Evolutionary conservation across 2,113 vertebrate genomes (phyloP), one percentile per base, ranked within the genome.

Genomic region (Gasterosteus aculeatus): DNA sequence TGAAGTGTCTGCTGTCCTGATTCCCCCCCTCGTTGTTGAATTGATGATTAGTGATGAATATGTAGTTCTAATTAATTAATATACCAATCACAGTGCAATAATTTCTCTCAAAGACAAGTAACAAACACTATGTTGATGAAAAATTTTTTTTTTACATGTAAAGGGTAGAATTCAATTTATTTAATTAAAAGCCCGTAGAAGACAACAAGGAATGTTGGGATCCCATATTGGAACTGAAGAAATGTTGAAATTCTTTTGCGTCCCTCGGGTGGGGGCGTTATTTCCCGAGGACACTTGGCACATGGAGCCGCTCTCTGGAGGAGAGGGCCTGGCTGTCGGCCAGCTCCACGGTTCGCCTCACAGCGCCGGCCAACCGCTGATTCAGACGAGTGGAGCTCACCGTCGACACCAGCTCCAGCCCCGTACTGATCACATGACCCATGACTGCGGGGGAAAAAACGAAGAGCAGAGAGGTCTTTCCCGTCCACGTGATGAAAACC

Each of bases 371-470:
- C 86, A 99, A 93, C 22, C 93, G 94, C 69, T 90, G 74, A 79
- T 96, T 90, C 16, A 95, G 88, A 10, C 91, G 83, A 77, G 94
- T 85, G 0, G 96, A 96, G 77, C 81, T 95, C 0, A 93, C 90
- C 0, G 95, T 95, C 4, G 94, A 95, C 6, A 96, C 72, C 73
- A 99, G 91, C 79, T 95, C 85, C 62, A 98, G 86, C 2, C 98
- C 98, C 0, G 95, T 97, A 2, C 93, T 81, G 29, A 98, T 92
- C 89, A 95, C 96, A 0, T 96, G 94, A 7, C 98, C 98, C 98
- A 99, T 97, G 0, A 92, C 98, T 99, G 66, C 57, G 75, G n/a
- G 44, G 51, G 10, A 68, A 10, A 57, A 1, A 46, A 65, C 26
- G 75, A 12, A 3, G 7, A 11, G 69, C 53, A 65, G 19, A 77